These are phyloP conservation scores for Virgularia gustaviana DNA, from an alignment of 92 coral and sea anemone species.

Conservation along the genomic window DNA sequence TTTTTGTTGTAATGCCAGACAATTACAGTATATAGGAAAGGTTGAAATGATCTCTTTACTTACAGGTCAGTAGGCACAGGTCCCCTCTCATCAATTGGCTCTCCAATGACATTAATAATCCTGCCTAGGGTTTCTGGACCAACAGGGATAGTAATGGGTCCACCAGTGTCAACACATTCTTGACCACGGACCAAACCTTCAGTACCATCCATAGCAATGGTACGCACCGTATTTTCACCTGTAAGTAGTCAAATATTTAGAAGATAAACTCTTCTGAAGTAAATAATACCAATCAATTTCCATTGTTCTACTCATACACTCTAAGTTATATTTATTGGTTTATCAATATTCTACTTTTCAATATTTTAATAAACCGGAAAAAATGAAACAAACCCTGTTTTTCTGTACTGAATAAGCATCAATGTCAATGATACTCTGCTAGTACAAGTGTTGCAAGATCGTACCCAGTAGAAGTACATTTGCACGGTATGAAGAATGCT, in stretches of 20 bases:
- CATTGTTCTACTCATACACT: no score
- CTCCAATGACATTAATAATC: slow-evolving; percentile 95
- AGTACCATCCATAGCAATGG: slow-evolving; percentile 99
- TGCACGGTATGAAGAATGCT: no score
- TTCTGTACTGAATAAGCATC: no score
- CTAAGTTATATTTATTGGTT: no score
- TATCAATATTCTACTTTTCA: no score
- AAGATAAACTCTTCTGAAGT: no score
- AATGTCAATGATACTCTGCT: no score
- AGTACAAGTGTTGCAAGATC: no score
- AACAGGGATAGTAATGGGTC: slow-evolving; percentile 96
- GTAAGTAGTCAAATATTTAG: neutral
- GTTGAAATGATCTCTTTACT: slow-evolving; percentile 19
- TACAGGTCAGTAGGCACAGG: slow-evolving; percentile 90
- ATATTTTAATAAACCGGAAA: no score
- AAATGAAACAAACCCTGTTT: no score
- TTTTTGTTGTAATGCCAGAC: neutral
- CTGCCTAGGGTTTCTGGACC: slow-evolving; percentile 97
- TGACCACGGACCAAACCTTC: slow-evolving; percentile 98
- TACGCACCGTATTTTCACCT: slow-evolving; percentile 97
- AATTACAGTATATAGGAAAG: neutral
- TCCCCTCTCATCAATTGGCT: slow-evolving; percentile 93
- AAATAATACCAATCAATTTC: no score
- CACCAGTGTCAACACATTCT: slow-evolving; percentile 81
- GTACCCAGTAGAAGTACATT: no score